Evolutionary conservation across 2,888 invertebrate genomes (phyloP), one percentile per base, ranked within the genome.

Genomic region (Dicyrtomina minuta): DNA sequence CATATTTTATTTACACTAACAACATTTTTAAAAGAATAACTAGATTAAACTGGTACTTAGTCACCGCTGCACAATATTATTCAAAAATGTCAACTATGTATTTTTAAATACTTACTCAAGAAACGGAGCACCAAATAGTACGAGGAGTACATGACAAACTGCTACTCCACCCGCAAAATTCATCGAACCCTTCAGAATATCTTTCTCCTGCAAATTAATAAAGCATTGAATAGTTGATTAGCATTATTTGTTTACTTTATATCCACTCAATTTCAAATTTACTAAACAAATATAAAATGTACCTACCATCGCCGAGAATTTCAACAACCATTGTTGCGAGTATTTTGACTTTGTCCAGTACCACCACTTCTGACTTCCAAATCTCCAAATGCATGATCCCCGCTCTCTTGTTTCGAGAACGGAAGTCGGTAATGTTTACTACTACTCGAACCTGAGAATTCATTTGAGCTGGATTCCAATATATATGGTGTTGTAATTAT

Each of bases 121-220:
- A 12, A 78, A 53, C 5, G 78, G 74, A 53, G 78, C 78, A 56
- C 78, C 78, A 55, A 78, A 72, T 12, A 77, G 59, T 17, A 77
- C 70, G 15, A 76, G 53, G 15, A 72, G 46, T 13, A 74, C 12
- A 56, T 75, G 75, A 66, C 77, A 73, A 53, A 74, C 24, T 10
- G 60, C 39, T 22, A 74, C 68, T 12, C 68, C 70, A 1, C 49
- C 65, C 5, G 70, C 24, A 46, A 71, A 77, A 51, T 73, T 73
- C 43, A 71, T 66, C 10, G 67, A 17, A 13, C 72, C 71, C 56
- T 72, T 73, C 26, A 67, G 55, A 12, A 75, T 13, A 22, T 73
- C 73, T 26, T 68, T 8, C 12, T 71, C 41, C 74, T 75, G 44
- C 17, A 66, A 65, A 49, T 13, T 10, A 41, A 69, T 24, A 17